These are phyloP conservation scores for Rosalia funebris DNA, from an alignment of 2,888 invertebrate genomes.

Conservation along the genomic window DNA sequence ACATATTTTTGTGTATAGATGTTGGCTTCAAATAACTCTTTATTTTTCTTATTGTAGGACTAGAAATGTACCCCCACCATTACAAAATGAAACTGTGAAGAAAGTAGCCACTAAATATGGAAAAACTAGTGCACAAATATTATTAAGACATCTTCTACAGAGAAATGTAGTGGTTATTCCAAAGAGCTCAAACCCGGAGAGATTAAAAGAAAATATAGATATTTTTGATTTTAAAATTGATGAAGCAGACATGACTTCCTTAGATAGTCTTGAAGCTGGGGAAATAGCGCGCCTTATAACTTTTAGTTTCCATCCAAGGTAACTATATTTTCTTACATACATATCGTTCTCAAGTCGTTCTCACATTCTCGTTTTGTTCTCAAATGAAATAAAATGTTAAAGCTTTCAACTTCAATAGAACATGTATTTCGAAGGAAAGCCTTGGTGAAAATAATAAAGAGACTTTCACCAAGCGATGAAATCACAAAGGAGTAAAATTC, in stretches of 20 bases:
- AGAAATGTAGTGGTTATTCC: constrained; percentile 80
- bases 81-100: constrained; percentile 57
- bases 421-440: too few relatives aligned
- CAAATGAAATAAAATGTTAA: too few relatives aligned
- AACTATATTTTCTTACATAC: too few relatives aligned
- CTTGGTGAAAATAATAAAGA: too few relatives aligned
- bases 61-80: background rate
- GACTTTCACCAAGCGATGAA: too few relatives aligned
- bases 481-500: too few relatives aligned
- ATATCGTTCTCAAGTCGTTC: too few relatives aligned
- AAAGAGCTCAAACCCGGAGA: constrained; percentile 78
- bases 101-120: constrained; percentile 66
- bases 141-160: constrained; percentile 80
- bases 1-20: too few relatives aligned
- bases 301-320: too few relatives aligned
- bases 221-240: constrained; percentile 77
- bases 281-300: constrained; percentile 68
- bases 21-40: too few relatives aligned
- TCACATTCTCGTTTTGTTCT: too few relatives aligned
- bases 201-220: constrained; percentile 79
- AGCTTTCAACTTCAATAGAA: too few relatives aligned
- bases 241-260: constrained; percentile 69
- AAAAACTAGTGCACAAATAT: constrained; percentile 78
- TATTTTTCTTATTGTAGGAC: constrained; percentile 23
- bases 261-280: constrained; percentile 69